Base-by-base conservation (phyloP, 2,888 invertebrate genomes). In the Xylophagus ater region DNA sequence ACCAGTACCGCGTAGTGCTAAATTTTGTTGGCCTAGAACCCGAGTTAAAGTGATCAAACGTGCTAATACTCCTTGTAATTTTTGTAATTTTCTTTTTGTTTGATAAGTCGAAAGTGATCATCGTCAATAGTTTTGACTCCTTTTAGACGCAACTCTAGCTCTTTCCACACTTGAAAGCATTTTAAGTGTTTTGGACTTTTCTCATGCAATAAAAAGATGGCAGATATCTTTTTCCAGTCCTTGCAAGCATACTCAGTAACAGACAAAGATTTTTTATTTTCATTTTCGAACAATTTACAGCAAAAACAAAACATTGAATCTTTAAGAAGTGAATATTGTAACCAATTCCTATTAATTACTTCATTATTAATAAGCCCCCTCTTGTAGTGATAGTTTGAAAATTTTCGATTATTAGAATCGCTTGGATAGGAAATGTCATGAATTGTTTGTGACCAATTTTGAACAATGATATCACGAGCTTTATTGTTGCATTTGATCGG, bases 241-340 rank as follows among this genome's bases (percentile, higher is more conserved):
- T 21, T 33, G 32, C 32, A 33, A 33, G 12, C 32, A 33, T 33
- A 33, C 12, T 33, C 21, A 21, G 14, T 33, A 33, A 33, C 21
- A 21, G 32, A 21, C 32, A 13, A 33, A 33, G 32, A 33, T 33
- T 33, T 33, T 31, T 33, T 33, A 33, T 33, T 33, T 33, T 33
- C 13, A 33, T 33, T 21, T 33, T 33, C 32, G 32, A 33, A 20
- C 20, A 33, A 4, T 33, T 20, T 33, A 21, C 32, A 21, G 32
- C 32, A 33, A 33, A 33, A 31, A 31, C 31, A 31, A 31, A 31
- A 31, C 31, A 31, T 10, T 31, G 31, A 31, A 31, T 18, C 31
- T 13, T 21, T 31, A 19, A 31, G 18, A 31, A 31, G 31, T 31
- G 31, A 31, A 31, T 31, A 31, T 31, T 31, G 18, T 20, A 31